Percentiles rank a stretch among this genome's conserved stretches.
Conservation (phyloP, 2,797 vertebrate species). For the Liasis olivaceus region DNA sequence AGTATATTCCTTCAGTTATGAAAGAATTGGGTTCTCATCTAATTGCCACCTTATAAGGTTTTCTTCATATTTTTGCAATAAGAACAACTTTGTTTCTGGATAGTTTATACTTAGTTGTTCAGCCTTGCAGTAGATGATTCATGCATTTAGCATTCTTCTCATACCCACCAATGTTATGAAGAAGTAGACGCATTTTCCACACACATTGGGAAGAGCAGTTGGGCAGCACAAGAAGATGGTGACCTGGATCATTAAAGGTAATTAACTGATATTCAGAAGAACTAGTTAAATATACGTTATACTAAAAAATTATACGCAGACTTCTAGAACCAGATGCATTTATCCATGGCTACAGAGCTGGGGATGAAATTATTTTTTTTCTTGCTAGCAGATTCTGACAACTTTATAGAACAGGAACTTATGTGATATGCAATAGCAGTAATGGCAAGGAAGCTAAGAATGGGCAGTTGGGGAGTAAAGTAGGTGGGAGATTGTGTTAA, state of each 20-base stretch:
- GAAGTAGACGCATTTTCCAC: background rate
- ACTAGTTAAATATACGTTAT: background rate
- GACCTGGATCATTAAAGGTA: background rate
- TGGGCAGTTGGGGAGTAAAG: background rate
- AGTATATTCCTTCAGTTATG: background rate
- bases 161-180: background rate
- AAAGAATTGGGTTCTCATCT: background rate
- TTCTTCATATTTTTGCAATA: background rate
- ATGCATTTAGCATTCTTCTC: background rate
- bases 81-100: background rate
- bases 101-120: background rate
- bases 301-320: background rate
- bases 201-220: background rate
- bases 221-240: background rate
- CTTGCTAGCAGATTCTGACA: background rate
- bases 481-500: background rate
- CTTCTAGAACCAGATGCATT: background rate
- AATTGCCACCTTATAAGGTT: background rate
- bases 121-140: background rate
- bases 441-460: background rate
- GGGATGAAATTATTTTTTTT: background rate
- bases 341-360: background rate
- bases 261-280: background rate
- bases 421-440: background rate
- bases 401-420: background rate